Percentiles rank a stretch among this genome's conserved stretches.
Evolutionary conservation across 1,140 invertebrate genomes (phyloP).

Genomic region (Mercenaria mercenaria): DNA sequence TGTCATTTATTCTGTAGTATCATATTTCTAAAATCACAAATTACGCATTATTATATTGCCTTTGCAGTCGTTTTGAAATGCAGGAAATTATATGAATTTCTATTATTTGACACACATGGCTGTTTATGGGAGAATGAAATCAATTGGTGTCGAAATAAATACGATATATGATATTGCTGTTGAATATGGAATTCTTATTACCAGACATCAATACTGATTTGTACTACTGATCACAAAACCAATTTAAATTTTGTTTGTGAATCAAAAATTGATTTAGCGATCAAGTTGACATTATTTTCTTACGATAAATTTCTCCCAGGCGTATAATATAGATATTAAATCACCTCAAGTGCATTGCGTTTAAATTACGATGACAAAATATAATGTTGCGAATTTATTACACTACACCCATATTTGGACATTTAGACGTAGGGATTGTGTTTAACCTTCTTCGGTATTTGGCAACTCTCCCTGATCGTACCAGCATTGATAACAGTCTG

Average conservation of each 20-base stretch:
- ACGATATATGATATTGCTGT: background rate
- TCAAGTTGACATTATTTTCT: background rate
- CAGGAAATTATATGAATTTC: too few species aligned
- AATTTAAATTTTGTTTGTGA: background rate
- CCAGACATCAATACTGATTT: background rate
- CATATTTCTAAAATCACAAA: too few species aligned
- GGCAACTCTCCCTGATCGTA: background rate
- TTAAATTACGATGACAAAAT: background rate
- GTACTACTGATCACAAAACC: background rate
- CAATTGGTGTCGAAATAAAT: background rate
- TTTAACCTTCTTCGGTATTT: background rate
- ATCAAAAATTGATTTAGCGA: background rate
- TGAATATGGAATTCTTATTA: background rate
- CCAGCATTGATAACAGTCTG: background rate
- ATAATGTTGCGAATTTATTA: background rate
- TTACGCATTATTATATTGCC: too few species aligned
- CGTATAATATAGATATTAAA: background rate
- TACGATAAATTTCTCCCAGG: background rate
- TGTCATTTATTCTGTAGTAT: too few species aligned
- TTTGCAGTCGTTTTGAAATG: too few species aligned
- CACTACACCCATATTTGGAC: slow-evolving; percentile 1
- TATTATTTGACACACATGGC: too few species aligned
- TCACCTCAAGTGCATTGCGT: background rate
- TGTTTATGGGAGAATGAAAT: too few species aligned
- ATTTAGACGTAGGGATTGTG: background rate